A percentile compares a stretch with the other conserved stretches of the same genome.
phyloP scores from a whole-genome alignment of 2,888 invertebrate genomes.

The Hedychridium roseum region DNA sequence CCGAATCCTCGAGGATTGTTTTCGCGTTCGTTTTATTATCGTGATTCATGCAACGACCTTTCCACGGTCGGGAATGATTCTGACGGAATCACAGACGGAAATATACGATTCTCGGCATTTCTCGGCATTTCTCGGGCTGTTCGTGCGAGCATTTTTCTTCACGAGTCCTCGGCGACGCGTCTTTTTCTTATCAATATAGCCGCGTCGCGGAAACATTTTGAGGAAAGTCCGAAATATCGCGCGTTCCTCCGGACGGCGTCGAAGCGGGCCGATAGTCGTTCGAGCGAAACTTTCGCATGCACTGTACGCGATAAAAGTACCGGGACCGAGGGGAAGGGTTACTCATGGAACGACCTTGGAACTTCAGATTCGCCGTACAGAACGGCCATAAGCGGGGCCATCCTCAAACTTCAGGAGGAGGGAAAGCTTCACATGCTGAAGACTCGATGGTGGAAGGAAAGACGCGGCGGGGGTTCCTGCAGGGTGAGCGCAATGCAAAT shows the following conservation, averaged over 20 bases:
- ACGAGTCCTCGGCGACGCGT: too few relatives aligned
- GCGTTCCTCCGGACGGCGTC: slow-evolving; percentile 5
- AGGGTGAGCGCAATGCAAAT: slow-evolving; percentile 70
- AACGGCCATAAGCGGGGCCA: slow-evolving; percentile 92
- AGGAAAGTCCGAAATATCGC: too few relatives aligned
- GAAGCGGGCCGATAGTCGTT: slow-evolving; percentile 21
- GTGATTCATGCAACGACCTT: too few relatives aligned
- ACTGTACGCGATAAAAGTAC: slow-evolving; percentile 25
- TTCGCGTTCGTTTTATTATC: too few relatives aligned
- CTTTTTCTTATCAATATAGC: too few relatives aligned
- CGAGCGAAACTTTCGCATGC: slow-evolving; percentile 10
- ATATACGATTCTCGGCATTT: too few relatives aligned
- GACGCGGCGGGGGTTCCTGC: slow-evolving; percentile 87
- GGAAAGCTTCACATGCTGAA: slow-evolving; percentile 92
- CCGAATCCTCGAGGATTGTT: too few relatives aligned
- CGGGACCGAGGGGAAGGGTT: not conserved
- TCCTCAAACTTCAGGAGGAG: slow-evolving; percentile 94
- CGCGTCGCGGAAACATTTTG: too few relatives aligned
- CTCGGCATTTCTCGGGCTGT: too few relatives aligned
- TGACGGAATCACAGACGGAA: too few relatives aligned
- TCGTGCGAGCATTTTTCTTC: too few relatives aligned
- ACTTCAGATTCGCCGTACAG: slow-evolving; percentile 89
- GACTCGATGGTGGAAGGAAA: slow-evolving; percentile 98
- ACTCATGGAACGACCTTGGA: slow-evolving; percentile 30
- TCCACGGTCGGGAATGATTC: too few relatives aligned